Evolutionary conservation across 2,888 invertebrate genomes (phyloP), one percentile per base, ranked within the genome.

Genomic region (Drosophila mimetica): DNA sequence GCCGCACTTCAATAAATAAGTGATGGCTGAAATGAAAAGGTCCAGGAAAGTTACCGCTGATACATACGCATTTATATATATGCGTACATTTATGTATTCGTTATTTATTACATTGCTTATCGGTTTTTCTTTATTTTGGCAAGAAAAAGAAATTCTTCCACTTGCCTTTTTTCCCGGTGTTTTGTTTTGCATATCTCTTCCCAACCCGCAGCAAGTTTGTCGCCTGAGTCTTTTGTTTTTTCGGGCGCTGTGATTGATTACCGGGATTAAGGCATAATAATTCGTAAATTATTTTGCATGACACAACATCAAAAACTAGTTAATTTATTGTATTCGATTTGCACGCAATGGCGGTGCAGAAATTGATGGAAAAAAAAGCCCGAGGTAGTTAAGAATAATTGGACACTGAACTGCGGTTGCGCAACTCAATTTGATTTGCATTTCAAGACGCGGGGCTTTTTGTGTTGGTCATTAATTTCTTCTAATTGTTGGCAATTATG

Each of bases 1-100:
- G 50, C 63, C 44, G 65, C 71, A 83, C 79, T 78, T 77, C 75
- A 86, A 80, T 79, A 84, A 86, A 82, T 72, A 84, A 84, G 77
- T 84, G 76, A 74, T 82, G 84, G 81, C 71, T 70, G 61, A 60
- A 72, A 61, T 59, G 32, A 60, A 74, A 36, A 73, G 71, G 32
- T 57, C 64, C 57, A 71, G 48, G 44, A 59, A 60, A 60, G 55
- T 60, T 32, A 14, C 42, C 50, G 8, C 28, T 16, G 32, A 16
- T 32, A 25, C 48, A 25, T 30, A n/a, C 32, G 2, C 39, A 41
- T 59, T 54, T 50, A 64, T 61, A n/a, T n/a, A n/a, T n/a, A n/a
- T n/a, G n/a, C n/a, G n/a, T n/a, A 39, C 25, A 25, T 7, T 7
- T 54, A 69, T 20, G 42, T 64, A 70, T 79, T 75, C 70, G 14